Conservation (phyloP, 2,888 invertebrate genomes). For the Heliconius sara region DNA sequence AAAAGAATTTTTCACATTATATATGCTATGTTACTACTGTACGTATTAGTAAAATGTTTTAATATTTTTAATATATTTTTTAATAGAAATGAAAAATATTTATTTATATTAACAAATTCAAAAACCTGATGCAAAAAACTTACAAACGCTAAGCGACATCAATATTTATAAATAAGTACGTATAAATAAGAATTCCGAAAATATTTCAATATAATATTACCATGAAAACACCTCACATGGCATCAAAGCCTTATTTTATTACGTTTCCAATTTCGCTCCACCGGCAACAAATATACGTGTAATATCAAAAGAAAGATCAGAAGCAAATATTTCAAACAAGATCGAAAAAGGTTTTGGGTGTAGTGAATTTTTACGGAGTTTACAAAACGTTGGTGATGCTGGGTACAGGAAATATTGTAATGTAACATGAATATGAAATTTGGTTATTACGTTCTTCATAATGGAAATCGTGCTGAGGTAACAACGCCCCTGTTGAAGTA, state of each 20-base stretch:
- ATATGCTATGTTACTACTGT: background rate
- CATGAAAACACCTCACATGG: constrained; percentile 22
- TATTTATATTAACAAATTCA: background rate
- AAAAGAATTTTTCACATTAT: background rate
- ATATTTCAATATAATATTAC: constrained; percentile 24
- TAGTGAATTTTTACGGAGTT: constrained; percentile 56
- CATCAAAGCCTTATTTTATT: constrained; percentile 30
- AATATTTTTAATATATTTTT: no score
- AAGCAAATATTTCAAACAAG: constrained; percentile 62
- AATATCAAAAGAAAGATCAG: constrained; percentile 77
- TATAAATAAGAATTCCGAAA: constrained; percentile 8
- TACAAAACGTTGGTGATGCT: constrained; percentile 58
- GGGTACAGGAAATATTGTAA: constrained; percentile 69
- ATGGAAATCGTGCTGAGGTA: constrained; percentile 59
- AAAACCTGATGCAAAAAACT: background rate
- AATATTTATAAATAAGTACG: background rate
- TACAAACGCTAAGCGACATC: background rate
- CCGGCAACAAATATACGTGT: constrained; percentile 69
- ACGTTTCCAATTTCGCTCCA: constrained; percentile 57
- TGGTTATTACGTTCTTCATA: constrained; percentile 65
- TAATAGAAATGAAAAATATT: no score
- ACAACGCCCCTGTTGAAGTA: constrained; percentile 36
- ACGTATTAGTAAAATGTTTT: background rate
- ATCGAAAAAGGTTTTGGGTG: constrained; percentile 48
- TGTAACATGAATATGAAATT: constrained; percentile 72